These are phyloP conservation scores for Caenorhabditis becei DNA, from an alignment of 2,888 invertebrate species.

Conservation along the genomic window DNA sequence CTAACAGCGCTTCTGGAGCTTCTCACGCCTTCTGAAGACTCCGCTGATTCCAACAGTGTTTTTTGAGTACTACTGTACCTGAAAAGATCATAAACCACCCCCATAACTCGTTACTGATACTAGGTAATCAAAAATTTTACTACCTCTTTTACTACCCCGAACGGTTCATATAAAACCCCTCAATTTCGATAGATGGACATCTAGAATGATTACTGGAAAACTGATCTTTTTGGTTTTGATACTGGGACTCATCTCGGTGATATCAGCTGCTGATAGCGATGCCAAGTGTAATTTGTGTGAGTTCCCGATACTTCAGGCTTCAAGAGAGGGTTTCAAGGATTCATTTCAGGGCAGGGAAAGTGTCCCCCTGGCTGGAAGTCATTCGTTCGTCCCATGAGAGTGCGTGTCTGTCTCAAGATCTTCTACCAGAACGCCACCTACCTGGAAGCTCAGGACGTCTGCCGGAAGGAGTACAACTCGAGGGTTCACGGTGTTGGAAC, in stretches of 20 bases:
- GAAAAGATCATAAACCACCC: conserved; percentile 15
- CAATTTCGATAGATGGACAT: neutral
- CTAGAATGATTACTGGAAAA: neutral
- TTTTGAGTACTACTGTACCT: too few species aligned
- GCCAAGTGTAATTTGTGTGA: conserved; percentile 40
- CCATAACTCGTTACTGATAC: neutral
- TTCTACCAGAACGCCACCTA: conserved; percentile 47
- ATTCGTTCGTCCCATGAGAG: conserved; percentile 20
- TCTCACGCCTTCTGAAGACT: too few species aligned
- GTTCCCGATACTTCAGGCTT: neutral
- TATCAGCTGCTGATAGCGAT: neutral
- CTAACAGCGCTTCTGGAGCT: too few species aligned
- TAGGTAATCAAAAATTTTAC: conserved; percentile 27
- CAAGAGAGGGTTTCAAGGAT: neutral
- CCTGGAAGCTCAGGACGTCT: conserved; percentile 34
- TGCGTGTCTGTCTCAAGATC: conserved; percentile 34
- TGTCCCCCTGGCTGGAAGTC: conserved; percentile 52
- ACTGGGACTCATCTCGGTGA: neutral
- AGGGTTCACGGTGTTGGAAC: conserved; percentile 32
- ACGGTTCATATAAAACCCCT: conserved; percentile 5
- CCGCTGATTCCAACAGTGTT: too few species aligned
- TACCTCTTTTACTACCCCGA: neutral
- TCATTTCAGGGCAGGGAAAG: conserved; percentile 43
- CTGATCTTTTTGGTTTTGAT: neutral
- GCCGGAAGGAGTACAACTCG: conserved; percentile 40